Percentiles rank a stretch among this genome's conserved stretches.
These are phyloP conservation scores for Halichoerus grypus DNA, from an alignment of 2,113 vertebrate genomes.

Conservation along the genomic window DNA sequence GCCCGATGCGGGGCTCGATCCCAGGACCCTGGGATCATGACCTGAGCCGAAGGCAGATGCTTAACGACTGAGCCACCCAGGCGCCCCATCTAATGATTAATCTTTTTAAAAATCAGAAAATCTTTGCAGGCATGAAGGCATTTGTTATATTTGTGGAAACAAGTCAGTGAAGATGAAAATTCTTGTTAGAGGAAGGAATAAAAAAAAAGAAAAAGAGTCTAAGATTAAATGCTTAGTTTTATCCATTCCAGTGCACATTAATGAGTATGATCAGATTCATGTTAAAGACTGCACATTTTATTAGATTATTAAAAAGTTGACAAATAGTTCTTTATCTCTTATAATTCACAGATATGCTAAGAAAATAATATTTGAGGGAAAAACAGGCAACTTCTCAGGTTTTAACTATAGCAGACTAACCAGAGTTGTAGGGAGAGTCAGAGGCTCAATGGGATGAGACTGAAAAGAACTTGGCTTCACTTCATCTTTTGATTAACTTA, in stretches of 20 bases:
- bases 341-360: neutral
- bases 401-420: neutral
- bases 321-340: constrained; percentile 25
- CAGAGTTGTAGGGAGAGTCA: neutral
- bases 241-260: neutral
- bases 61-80: too few relatives aligned
- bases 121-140: neutral
- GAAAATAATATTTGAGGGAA: neutral
- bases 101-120: constrained; percentile 43
- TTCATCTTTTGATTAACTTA: constrained; percentile 28
- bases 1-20: too few relatives aligned
- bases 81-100: neutral
- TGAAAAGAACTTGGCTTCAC: neutral
- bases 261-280: constrained; percentile 35
- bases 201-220: neutral
- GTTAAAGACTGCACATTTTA: constrained; percentile 41
- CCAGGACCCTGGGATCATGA: too few relatives aligned
- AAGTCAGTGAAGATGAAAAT: constrained; percentile 47
- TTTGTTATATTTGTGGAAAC: constrained; percentile 44
- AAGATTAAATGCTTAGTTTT: constrained; percentile 58
- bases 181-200: neutral
- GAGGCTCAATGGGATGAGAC: neutral
- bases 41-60: too few relatives aligned
- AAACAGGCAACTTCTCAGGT: constrained; percentile 23
- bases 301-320: constrained; percentile 49